Conservation (phyloP, 2,113 vertebrate genomes). For the Calyptomena viridis region DNA sequence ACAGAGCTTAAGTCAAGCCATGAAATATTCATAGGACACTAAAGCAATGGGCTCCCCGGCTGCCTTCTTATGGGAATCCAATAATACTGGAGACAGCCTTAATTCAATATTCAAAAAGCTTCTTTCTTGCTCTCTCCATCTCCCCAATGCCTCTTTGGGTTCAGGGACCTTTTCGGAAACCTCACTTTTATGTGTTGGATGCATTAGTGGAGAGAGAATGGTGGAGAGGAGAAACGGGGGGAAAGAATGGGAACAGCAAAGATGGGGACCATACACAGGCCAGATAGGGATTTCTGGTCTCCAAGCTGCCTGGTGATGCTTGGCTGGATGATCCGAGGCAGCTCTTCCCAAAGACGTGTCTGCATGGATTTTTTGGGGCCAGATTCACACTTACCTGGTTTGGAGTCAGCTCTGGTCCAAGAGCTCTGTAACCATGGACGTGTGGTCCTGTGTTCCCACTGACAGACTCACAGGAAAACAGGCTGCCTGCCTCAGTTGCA, state of each 20-base stretch:
- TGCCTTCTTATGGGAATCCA: constrained; percentile 77
- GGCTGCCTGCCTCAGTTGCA: not conserved
- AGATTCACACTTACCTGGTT: not conserved
- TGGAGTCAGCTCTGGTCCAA: not conserved
- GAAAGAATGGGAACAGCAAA: not conserved
- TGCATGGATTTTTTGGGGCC: not conserved
- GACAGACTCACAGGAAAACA: not conserved
- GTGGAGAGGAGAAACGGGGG: not conserved
- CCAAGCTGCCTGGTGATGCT: not conserved
- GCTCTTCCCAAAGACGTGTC: not conserved
- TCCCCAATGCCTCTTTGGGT: not conserved
- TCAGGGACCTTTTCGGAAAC: constrained; percentile 67
- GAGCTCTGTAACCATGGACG: not conserved
- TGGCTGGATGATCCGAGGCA: not conserved
- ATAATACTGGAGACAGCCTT: constrained; percentile 79
- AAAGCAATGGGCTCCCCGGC: constrained; percentile 69
- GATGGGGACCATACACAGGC: not conserved
- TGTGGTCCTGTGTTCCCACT: not conserved
- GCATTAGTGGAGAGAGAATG: not conserved
- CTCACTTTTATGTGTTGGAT: constrained; percentile 3
- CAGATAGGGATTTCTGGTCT: not conserved
- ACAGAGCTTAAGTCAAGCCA: constrained; percentile 61
- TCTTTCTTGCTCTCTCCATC: constrained; percentile 34
- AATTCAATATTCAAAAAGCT: constrained; percentile 77
- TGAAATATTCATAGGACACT: constrained; percentile 79